Evolutionary conservation across 2,888 invertebrate species (phyloP).

Genomic region (Eupithecia insigniata): DNA sequence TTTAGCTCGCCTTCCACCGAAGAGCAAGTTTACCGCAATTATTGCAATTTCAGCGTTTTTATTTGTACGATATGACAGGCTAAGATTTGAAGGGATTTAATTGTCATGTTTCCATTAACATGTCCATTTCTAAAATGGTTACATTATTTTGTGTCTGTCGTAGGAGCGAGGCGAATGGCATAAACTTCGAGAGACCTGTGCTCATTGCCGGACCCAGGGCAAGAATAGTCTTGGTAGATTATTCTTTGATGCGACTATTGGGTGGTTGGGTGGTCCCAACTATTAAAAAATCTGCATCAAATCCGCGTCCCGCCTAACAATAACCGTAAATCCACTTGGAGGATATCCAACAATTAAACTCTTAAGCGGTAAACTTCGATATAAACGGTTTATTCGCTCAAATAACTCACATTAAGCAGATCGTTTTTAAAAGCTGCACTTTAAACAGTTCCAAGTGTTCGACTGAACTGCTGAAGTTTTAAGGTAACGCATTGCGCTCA

Average conservation of each 20-base stretch:
- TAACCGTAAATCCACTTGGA: constrained; percentile 31
- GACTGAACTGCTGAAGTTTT: constrained; percentile 32
- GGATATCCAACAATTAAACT: constrained; percentile 37
- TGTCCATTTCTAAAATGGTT: not conserved
- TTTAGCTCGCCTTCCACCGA: too few species aligned
- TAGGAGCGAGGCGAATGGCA: too few species aligned
- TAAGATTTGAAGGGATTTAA: too few species aligned
- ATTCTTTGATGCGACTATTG: too few species aligned
- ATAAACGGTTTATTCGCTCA: constrained; percentile 33
- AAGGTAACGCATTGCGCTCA: constrained; percentile 29
- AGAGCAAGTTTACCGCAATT: too few species aligned
- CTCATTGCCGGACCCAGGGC: too few species aligned
- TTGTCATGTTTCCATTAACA: not conserved
- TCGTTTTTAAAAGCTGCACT: constrained; percentile 40
- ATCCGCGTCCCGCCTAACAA: constrained; percentile 12
- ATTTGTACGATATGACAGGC: too few species aligned
- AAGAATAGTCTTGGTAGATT: too few species aligned
- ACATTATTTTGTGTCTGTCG: not conserved
- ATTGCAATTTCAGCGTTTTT: too few species aligned
- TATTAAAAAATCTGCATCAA: not conserved
- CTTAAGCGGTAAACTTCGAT: constrained; percentile 36
- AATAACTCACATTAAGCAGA: constrained; percentile 39
- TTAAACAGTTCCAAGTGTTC: constrained; percentile 32
- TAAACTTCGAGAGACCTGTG: too few species aligned
- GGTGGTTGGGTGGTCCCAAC: too few species aligned